Conservation (phyloP, 1,140 invertebrate species). For the Eupristina koningsbergeri region DNA sequence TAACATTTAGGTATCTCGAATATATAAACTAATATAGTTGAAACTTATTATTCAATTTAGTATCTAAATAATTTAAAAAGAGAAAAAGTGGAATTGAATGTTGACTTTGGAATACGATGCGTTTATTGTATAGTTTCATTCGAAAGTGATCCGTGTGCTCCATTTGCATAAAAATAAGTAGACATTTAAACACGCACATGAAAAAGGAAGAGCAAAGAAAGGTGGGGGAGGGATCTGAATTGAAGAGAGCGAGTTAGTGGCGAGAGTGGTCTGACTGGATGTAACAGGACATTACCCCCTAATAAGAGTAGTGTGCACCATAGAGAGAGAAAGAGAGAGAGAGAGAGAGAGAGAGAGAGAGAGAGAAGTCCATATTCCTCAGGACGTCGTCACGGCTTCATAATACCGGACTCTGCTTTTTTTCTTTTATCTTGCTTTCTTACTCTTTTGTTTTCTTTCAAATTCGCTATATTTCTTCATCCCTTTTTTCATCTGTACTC, state of each 20-base stretch:
- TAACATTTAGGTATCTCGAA: too few relatives aligned
- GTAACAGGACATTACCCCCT: conserved; percentile 43
- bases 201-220: not conserved
- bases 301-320: conserved; percentile 44
- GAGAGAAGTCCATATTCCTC: conserved; percentile 32
- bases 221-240: not conserved
- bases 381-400: not conserved
- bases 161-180: not conserved
- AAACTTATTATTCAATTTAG: too few relatives aligned
- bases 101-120: not conserved
- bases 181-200: not conserved
- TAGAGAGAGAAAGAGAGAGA: not conserved
- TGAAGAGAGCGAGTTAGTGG: not conserved
- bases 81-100: too few relatives aligned
- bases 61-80: too few relatives aligned
- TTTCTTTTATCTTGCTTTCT: not conserved
- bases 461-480: not conserved
- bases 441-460: not conserved
- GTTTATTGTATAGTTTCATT: not conserved
- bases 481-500: not conserved
- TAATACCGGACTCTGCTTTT: not conserved
- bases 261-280: conserved; percentile 38
- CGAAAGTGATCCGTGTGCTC: not conserved
- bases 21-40: too few relatives aligned
- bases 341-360: too few relatives aligned